Percentiles rank a stretch among this genome's conserved stretches.
These are phyloP conservation scores for Sorex maritimensis DNA, from an alignment of 2,797 vertebrate species.

Conservation along the genomic window DNA sequence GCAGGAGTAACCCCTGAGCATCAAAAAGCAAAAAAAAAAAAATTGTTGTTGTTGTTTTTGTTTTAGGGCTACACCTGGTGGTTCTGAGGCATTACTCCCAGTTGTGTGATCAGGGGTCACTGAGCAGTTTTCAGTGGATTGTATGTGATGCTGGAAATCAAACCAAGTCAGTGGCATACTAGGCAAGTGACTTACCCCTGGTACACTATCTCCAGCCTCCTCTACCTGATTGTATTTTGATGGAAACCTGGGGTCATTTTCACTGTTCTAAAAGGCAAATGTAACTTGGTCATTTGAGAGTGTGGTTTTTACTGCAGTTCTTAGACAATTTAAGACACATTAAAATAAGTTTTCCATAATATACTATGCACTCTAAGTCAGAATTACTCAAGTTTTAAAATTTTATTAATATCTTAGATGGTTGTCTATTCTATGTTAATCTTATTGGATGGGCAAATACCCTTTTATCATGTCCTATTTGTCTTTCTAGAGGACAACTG, in stretches of 20 bases:
- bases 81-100: too few relatives aligned
- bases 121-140: too few relatives aligned
- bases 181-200: too few relatives aligned
- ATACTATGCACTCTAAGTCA: neutral
- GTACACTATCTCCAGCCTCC: too few relatives aligned
- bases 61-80: too few relatives aligned
- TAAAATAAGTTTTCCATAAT: conserved; percentile 34
- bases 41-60: too few relatives aligned
- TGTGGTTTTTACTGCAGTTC: neutral
- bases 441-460: neutral
- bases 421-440: conserved; percentile 27
- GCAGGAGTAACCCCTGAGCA: too few relatives aligned
- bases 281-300: neutral
- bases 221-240: neutral
- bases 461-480: neutral
- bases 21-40: too few relatives aligned
- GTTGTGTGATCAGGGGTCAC: too few relatives aligned
- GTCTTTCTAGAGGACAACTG: conserved; percentile 45
- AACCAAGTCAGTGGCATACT: too few relatives aligned
- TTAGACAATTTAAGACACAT: conserved; percentile 42
- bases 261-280: neutral
- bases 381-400: conserved; percentile 49
- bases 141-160: too few relatives aligned
- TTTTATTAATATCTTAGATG: neutral
- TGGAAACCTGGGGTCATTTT: neutral